phyloP scores from a whole-genome alignment of 2,113 vertebrate genomes.

The Lophotis ruficrista region DNA sequence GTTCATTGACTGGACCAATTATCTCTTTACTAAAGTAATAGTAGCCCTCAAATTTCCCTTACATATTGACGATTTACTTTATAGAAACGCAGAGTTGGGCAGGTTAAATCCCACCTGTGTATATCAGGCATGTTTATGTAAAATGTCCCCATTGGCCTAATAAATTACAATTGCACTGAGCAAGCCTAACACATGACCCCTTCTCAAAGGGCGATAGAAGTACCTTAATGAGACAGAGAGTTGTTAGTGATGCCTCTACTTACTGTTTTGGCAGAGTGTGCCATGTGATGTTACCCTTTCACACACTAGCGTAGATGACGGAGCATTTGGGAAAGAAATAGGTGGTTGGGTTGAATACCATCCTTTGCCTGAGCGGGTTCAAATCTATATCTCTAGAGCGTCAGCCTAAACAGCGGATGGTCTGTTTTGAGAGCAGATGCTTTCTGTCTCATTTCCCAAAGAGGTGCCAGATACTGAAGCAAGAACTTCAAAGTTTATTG shows the following conservation, averaged over 20 bases:
- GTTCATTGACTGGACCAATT: not conserved
- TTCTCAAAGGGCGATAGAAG: not conserved
- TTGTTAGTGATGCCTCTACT: not conserved
- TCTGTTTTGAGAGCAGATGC: not conserved
- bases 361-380: not conserved
- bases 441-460: constrained; percentile 12
- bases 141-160: not conserved
- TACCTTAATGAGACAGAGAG: not conserved
- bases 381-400: not conserved
- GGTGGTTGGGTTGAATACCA: not conserved
- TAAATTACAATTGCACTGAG: not conserved
- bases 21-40: not conserved
- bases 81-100: not conserved
- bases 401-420: not conserved
- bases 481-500: constrained; percentile 32
- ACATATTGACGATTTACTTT: not conserved
- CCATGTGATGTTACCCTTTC: not conserved
- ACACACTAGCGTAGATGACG: rapidly evolving
- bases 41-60: not conserved
- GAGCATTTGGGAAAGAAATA: not conserved
- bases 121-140: not conserved
- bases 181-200: not conserved
- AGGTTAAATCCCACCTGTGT: not conserved
- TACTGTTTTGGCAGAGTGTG: not conserved
- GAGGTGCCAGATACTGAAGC: not conserved